phyloP scores from a whole-genome alignment of 2,888 invertebrate species.

The Petrolisthes cinctipes region DNA sequence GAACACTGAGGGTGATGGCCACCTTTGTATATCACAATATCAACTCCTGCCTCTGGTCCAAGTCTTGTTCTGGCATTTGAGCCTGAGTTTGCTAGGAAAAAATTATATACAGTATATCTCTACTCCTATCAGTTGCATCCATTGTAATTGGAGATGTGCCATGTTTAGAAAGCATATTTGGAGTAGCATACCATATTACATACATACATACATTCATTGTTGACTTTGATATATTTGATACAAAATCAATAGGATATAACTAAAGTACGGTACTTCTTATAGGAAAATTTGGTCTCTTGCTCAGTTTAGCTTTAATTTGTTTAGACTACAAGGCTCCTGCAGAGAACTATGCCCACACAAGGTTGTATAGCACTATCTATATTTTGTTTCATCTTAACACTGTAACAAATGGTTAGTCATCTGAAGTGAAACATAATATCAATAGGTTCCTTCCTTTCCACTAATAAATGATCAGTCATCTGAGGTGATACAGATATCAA shows the following conservation, averaged over 20 bases:
- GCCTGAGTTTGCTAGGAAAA: background rate
- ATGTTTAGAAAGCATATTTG: background rate
- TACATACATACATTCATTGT: background rate
- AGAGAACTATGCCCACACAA: background rate
- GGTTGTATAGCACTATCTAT: background rate
- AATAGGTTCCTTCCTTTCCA: no score
- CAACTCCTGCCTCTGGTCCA: no score
- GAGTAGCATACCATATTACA: background rate
- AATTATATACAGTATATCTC: background rate
- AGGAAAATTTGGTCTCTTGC: conserved; percentile 18
- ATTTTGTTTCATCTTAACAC: no score
- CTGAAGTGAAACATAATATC: no score
- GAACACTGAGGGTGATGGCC: no score
- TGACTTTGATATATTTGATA: conserved; percentile 18
- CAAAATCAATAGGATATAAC: background rate
- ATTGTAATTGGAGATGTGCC: conserved; percentile 6
- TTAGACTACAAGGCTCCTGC: background rate
- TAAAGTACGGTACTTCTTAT: background rate
- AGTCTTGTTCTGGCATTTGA: no score
- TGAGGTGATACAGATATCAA: no score
- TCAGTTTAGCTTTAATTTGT: background rate
- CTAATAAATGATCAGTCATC: no score
- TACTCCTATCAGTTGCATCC: background rate
- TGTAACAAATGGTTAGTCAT: no score
- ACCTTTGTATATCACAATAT: no score